Evolutionary conservation across 1,140 invertebrate species (phyloP).

Genomic region (Platyura marginata): DNA sequence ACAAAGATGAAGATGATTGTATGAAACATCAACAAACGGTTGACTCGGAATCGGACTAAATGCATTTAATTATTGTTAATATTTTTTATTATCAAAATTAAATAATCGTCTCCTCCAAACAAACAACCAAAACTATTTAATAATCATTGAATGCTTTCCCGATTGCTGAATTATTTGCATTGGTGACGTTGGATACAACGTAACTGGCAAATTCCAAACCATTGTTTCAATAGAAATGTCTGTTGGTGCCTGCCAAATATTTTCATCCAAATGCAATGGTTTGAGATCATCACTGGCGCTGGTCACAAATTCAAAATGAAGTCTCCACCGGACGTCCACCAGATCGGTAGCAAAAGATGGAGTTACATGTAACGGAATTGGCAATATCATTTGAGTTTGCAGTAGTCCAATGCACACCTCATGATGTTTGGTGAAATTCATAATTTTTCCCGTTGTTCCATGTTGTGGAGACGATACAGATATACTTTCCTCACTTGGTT

Average conservation of each 20-base stretch:
- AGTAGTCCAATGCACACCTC: slow-evolving; percentile 78
- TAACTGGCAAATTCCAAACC: slow-evolving; percentile 92
- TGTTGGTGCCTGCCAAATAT: slow-evolving; percentile 64
- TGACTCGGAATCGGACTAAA: background rate
- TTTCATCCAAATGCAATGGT: slow-evolving; percentile 19
- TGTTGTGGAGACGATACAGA: background rate
- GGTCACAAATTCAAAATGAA: slow-evolving; percentile 96
- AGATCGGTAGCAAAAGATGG: slow-evolving; percentile 70
- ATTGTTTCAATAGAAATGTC: slow-evolving; percentile 87
- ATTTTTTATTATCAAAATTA: too few relatives aligned
- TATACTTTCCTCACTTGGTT: slow-evolving; percentile 5
- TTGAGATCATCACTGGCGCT: slow-evolving; percentile 37
- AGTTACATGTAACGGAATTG: slow-evolving; percentile 85
- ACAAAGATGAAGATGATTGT: slow-evolving; percentile 36
- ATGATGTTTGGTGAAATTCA: slow-evolving; percentile 70
- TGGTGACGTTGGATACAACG: slow-evolving; percentile 77
- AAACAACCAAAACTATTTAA: too few relatives aligned
- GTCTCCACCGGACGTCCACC: slow-evolving; percentile 75
- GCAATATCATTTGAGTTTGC: slow-evolving; percentile 76
- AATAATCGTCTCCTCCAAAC: too few relatives aligned
- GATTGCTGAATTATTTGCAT: slow-evolving; percentile 43
- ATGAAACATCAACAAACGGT: background rate
- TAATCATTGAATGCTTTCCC: background rate
- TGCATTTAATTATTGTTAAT: too few relatives aligned
- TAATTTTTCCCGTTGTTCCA: slow-evolving; percentile 25